Evolutionary conservation across 2,113 vertebrate species (phyloP).

Genomic region (Dasyprocta punctata): DNA sequence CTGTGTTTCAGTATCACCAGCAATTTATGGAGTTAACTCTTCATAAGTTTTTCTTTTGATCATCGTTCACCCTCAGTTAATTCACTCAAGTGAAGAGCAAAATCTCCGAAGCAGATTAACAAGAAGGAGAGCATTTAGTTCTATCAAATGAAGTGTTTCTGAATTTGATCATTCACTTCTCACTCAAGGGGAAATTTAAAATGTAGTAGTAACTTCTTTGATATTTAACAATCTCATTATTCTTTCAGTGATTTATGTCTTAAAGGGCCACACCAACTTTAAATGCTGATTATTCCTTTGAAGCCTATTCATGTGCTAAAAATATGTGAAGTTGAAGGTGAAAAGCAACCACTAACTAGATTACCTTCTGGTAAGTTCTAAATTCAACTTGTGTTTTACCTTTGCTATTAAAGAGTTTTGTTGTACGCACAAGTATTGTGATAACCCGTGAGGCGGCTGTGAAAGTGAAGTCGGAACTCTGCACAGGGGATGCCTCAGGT

Average conservation of each 20-base stretch:
- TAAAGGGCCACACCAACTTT: conserved; percentile 47
- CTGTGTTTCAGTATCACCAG: conserved; percentile 53
- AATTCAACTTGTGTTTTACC: neutral
- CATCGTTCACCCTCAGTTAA: conserved; percentile 64
- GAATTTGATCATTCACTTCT: conserved; percentile 70
- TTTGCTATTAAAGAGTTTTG: neutral
- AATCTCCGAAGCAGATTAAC: conserved; percentile 47
- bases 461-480: neutral
- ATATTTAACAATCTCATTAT: conserved; percentile 72
- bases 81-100: conserved; percentile 63
- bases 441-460: neutral
- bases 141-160: conserved; percentile 63
- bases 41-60: conserved; percentile 73
- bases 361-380: neutral
- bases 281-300: conserved; percentile 49
- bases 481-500: neutral
- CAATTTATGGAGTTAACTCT: conserved; percentile 55
- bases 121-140: conserved; percentile 45
- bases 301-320: conserved; percentile 11
- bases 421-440: too few species aligned
- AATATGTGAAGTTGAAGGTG: neutral
- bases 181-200: conserved; percentile 64
- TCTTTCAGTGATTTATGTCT: conserved; percentile 38
- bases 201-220: conserved; percentile 56
- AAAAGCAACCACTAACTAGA: neutral